Conservation (phyloP, 2,113 vertebrate species). For the Sapayoa aenigma region DNA sequence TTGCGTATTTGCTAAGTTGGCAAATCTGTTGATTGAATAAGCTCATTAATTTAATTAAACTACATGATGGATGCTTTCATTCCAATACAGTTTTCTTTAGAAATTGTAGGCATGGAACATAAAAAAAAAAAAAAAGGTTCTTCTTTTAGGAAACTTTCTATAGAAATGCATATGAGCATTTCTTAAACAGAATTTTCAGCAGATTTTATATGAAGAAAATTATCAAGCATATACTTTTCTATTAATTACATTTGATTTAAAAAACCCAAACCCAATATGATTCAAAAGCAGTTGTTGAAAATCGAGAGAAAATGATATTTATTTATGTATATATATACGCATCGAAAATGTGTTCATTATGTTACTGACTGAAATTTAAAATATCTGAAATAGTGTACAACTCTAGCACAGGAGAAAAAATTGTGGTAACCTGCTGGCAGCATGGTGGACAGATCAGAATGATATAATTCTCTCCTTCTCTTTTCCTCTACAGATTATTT, state of each 20-base stretch:
- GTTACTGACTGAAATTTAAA: not conserved
- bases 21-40: slow-evolving; percentile 36
- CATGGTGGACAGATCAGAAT: not conserved
- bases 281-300: not conserved
- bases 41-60: slow-evolving; percentile 36
- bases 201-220: not conserved
- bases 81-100: not conserved
- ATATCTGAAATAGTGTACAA: not conserved
- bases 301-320: not conserved
- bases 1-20: slow-evolving; percentile 10
- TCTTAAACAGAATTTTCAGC: not conserved
- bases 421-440: not conserved
- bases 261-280: not conserved
- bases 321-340: not conserved
- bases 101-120: not conserved
- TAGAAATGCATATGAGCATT: not conserved
- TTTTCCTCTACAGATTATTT: not conserved
- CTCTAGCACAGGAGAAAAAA: not conserved
- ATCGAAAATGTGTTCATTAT: not conserved
- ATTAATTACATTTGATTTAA: not conserved
- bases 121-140: not conserved
- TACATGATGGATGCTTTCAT: not conserved
- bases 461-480: fast-evolving
- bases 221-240: not conserved
- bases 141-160: not conserved